Percentiles rank a stretch among this genome's conserved stretches.
These are phyloP conservation scores for Aphodius granarius DNA, from an alignment of 2,888 invertebrate genomes.

Conservation along the genomic window DNA sequence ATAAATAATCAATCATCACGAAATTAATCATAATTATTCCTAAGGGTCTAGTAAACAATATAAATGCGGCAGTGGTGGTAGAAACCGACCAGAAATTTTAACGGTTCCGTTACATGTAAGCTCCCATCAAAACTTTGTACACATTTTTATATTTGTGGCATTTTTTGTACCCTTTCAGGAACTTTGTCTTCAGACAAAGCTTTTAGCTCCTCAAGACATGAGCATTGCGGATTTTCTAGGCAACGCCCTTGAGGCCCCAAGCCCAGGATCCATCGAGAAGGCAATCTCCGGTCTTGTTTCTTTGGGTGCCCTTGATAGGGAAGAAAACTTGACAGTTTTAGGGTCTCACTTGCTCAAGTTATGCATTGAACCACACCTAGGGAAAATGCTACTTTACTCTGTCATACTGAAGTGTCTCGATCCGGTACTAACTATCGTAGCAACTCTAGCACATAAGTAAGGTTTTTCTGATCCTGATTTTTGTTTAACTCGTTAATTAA, in stretches of 20 bases:
- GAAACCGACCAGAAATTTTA: slow-evolving; percentile 89
- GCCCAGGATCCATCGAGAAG: slow-evolving; percentile 72
- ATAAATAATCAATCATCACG: too few relatives aligned
- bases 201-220: slow-evolving; percentile 73
- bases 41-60: too few relatives aligned
- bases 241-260: slow-evolving; percentile 85
- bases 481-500: slow-evolving; percentile 4
- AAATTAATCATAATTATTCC: too few relatives aligned
- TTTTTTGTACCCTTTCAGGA: slow-evolving; percentile 58
- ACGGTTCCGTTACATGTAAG: slow-evolving; percentile 77
- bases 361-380: slow-evolving; percentile 88
- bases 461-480: slow-evolving; percentile 34
- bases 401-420: slow-evolving; percentile 90
- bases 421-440: slow-evolving; percentile 88
- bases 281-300: slow-evolving; percentile 73
- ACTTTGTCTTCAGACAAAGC: slow-evolving; percentile 84
- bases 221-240: slow-evolving; percentile 82
- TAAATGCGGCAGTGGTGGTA: too few relatives aligned
- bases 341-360: slow-evolving; percentile 89
- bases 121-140: background rate
- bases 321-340: slow-evolving; percentile 85
- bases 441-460: slow-evolving; percentile 77
- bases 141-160: background rate
- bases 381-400: slow-evolving; percentile 89
- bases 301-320: slow-evolving; percentile 81